Base-by-base conservation (phyloP, 2,888 invertebrate genomes). In the Synanthedon tipuliformis region DNA sequence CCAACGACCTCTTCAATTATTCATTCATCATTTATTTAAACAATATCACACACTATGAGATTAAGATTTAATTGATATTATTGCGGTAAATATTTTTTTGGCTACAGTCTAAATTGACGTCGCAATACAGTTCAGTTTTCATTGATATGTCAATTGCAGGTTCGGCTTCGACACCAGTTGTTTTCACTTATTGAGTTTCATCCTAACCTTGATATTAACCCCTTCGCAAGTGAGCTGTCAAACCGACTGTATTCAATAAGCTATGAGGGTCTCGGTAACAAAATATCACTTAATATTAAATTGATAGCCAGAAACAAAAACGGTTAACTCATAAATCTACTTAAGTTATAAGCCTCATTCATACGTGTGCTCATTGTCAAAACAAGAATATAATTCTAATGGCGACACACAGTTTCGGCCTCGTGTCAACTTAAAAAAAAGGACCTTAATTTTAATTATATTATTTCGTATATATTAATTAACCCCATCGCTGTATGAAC, bases 391-490 rank as follows among this genome's bases (percentile, higher is more conserved):
- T 83, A 83, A 81, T 74, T 84, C 71, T 80, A 78, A 76, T 73
- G 78, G 81, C 81, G 84, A 83, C 85, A 84, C 82, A 76, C 78
- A 81, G 76, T 78, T 78, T 70, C 70, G 78, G 85, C 80, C 84
- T 82, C 82, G 78, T 81, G 85, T 78, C 80, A 72, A 73, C 65
- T 74, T 66, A 72, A 80, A 81, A 79, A n/a, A 81, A 77, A 71
- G 78, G 75, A 75, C 72, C 70, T 80, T 79, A 78, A 80, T 78
- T 79, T 80, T 78, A 81, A 86, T 81, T 82, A 80, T 82, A 83
- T 84, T 81, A 79, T 81, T 78, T 72, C 70, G 73, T 80, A 85
- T 83, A 81, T 87, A 82, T 85, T 87, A 87, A 87, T 87, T 87
- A 87, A 87, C 86, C 86, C 87, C 81, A 81, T 83, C 78, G 71